Conservation (phyloP, 2,797 vertebrate genomes). For the Peromyscus nudipes region DNA sequence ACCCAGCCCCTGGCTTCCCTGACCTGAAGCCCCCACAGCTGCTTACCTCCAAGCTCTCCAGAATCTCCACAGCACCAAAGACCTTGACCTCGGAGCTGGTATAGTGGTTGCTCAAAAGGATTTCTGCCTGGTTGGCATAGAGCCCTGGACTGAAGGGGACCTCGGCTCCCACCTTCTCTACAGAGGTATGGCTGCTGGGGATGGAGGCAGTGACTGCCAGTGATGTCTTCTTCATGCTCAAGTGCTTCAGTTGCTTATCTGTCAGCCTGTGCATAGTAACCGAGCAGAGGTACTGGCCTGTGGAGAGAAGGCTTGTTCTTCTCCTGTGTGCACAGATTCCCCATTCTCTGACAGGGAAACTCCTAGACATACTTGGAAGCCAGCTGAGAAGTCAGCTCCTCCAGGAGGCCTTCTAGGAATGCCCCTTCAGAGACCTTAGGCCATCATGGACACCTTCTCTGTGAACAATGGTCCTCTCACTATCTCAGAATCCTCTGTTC, state of each 20-base stretch:
- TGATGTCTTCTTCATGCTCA: slow-evolving; percentile 89
- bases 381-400: neutral
- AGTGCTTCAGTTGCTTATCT: slow-evolving; percentile 91
- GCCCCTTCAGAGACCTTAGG: neutral
- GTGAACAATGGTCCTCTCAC: neutral
- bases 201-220: slow-evolving; percentile 91
- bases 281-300: slow-evolving; percentile 94
- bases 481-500: neutral
- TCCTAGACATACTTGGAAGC: neutral
- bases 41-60: slow-evolving; percentile 93
- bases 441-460: neutral
- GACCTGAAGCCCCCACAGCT: accelerated
- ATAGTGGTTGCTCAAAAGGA: slow-evolving; percentile 93
- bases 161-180: slow-evolving; percentile 88
- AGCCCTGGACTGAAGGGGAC: slow-evolving; percentile 93
- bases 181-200: slow-evolving; percentile 82
- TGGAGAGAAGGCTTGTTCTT: neutral
- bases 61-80: slow-evolving; percentile 90
- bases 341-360: neutral
- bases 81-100: slow-evolving; percentile 92
- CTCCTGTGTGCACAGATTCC: accelerated
- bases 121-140: slow-evolving; percentile 92
- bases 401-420: neutral
- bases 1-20: neutral
- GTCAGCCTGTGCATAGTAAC: slow-evolving; percentile 90